These are phyloP conservation scores for Camponotus pennsylvanicus DNA, from an alignment of 1,140 invertebrate genomes.

Conservation along the genomic window DNA sequence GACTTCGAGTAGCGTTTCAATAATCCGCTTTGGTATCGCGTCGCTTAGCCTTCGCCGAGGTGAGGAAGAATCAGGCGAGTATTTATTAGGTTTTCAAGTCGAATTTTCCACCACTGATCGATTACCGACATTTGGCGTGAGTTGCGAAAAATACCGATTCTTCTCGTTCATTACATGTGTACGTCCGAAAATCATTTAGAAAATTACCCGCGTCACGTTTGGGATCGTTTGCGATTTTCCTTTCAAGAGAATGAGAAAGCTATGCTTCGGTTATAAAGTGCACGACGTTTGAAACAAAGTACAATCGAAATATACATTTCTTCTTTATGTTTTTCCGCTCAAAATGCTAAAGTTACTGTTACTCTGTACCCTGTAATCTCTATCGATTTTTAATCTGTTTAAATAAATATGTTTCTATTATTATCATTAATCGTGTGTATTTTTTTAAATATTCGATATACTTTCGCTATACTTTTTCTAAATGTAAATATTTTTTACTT, in stretches of 20 bases:
- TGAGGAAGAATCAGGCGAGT: constrained; percentile 13
- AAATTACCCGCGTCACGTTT: constrained; percentile 21
- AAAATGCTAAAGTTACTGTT: background rate
- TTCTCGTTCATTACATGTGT: constrained; percentile 36
- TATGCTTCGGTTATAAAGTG: constrained; percentile 17
- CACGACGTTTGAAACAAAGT: constrained; percentile 11
- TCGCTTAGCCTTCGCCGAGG: constrained; percentile 18
- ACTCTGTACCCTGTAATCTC: background rate
- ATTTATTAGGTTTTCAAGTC: constrained; percentile 61
- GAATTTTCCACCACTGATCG: constrained; percentile 44
- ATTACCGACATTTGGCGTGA: constrained; percentile 42
- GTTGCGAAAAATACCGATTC: constrained; percentile 43
- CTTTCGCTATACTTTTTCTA: background rate
- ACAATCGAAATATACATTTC: background rate
- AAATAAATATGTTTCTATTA: constrained; percentile 15
- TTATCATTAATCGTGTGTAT: background rate
- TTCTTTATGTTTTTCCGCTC: background rate
- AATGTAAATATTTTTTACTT: background rate
- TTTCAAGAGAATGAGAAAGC: background rate
- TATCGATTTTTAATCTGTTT: background rate
- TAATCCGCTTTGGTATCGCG: constrained; percentile 74
- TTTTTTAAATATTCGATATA: background rate
- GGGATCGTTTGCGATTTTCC: constrained; percentile 7
- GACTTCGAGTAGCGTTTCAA: constrained; percentile 66
- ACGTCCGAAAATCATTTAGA: constrained; percentile 33